Conservation (phyloP, 2,113 vertebrate genomes). For the Actinemys pallida region DNA sequence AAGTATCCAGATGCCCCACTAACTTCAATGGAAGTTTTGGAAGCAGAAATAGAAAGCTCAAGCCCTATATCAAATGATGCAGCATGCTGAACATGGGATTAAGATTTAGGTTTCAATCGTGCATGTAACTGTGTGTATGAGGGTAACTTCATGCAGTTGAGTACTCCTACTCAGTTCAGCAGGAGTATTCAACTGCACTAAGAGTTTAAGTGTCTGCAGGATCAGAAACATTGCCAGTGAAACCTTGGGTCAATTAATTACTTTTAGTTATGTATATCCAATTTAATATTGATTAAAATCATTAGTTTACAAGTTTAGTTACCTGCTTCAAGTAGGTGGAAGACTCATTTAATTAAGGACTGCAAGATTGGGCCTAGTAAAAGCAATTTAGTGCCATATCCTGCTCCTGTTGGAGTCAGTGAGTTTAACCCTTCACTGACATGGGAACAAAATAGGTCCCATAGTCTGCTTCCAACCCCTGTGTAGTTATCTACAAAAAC, state of each 20-base stretch:
- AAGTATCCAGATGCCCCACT: neutral
- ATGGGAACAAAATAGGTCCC: neutral
- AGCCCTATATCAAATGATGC: neutral
- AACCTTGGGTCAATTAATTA: fast-evolving
- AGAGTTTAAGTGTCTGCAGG: neutral
- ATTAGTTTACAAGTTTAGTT: neutral
- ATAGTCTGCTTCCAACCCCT: neutral
- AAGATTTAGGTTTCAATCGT: neutral
- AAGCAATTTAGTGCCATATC: neutral
- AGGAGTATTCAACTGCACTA: neutral
- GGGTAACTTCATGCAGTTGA: neutral
- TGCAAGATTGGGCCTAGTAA: neutral
- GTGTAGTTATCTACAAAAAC: neutral
- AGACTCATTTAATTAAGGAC: neutral
- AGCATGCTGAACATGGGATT: neutral
- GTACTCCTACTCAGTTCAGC: neutral
- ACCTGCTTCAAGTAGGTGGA: neutral
- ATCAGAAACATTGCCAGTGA: neutral
- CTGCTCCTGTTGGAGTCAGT: neutral
- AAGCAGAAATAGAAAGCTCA: neutral
- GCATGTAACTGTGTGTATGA: neutral
- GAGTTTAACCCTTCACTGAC: neutral
- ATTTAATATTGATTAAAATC: neutral
- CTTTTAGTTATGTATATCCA: neutral
- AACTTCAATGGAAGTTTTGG: neutral